Evolutionary conservation across 2,797 vertebrate species (phyloP).

Genomic region (Coregonus sp.): DNA sequence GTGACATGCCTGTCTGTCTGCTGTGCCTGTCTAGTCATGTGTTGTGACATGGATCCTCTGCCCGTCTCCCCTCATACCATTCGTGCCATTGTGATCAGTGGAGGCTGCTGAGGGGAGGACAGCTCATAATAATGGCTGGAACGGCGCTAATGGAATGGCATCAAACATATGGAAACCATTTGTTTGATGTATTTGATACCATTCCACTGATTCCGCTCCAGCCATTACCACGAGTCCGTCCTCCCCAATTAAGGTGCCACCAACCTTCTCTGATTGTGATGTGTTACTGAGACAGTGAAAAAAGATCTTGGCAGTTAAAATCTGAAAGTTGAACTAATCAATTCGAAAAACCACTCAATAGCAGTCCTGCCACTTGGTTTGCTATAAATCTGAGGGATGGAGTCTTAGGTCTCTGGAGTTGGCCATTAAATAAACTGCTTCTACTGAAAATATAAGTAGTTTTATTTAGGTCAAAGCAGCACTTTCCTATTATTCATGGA

Average conservation of each 20-base stretch:
- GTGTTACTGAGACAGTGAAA: conserved; percentile 24
- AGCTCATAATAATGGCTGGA: too few relatives aligned
- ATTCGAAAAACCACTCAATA: not conserved
- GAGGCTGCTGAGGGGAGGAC: conserved; percentile 16
- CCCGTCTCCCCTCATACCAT: not conserved
- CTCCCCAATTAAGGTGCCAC: not conserved
- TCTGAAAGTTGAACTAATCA: not conserved
- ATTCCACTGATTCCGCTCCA: too few relatives aligned
- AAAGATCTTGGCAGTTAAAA: conserved; percentile 2
- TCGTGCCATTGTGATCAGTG: not conserved
- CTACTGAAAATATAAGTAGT: not conserved
- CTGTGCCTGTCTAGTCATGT: not conserved
- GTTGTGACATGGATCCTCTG: conserved; percentile 1
- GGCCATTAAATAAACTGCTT: not conserved
- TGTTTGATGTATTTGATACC: too few relatives aligned
- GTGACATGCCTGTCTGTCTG: conserved; percentile 32
- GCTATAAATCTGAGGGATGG: not conserved
- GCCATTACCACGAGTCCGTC: too few relatives aligned
- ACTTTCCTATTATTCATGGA: not conserved
- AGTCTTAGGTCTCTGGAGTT: not conserved
- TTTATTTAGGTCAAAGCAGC: not conserved
- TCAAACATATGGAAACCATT: too few relatives aligned
- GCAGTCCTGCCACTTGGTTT: not conserved
- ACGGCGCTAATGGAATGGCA: too few relatives aligned
- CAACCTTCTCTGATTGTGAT: not conserved